phyloP scores from a whole-genome alignment of 2,888 invertebrate genomes.

The Amphipyra tragopoginis region DNA sequence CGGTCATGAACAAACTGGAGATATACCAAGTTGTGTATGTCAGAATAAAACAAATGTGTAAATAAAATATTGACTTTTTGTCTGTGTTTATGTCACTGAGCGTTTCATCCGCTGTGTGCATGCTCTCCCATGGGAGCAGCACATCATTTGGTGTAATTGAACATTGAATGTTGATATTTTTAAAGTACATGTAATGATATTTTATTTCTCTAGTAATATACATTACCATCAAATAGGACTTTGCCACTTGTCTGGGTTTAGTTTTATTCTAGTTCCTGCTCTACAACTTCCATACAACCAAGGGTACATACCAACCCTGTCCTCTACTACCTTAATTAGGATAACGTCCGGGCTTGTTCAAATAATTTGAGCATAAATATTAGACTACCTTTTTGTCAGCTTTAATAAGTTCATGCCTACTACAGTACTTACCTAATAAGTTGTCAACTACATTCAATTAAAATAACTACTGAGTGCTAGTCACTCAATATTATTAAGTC shows the following conservation, averaged over 20 bases:
- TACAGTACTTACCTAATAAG: too few species aligned
- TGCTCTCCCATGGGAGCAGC: conserved; percentile 12
- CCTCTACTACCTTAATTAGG: not conserved
- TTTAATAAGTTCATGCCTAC: too few species aligned
- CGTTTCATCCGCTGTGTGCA: conserved; percentile 26
- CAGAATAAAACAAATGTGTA: conserved; percentile 86
- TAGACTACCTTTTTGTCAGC: too few species aligned
- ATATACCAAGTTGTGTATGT: conserved; percentile 86
- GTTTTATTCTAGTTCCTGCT: conserved; percentile 44
- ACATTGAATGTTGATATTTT: conserved; percentile 23
- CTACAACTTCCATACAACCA: not conserved
- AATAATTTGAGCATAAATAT: too few species aligned
- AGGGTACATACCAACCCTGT: not conserved
- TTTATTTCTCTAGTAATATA: conserved; percentile 33
- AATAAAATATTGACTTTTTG: conserved; percentile 87
- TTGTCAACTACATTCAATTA: too few species aligned
- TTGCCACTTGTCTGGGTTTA: conserved; percentile 54
- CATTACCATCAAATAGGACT: conserved; percentile 41
- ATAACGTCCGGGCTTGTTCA: not conserved
- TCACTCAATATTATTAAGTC: too few species aligned
- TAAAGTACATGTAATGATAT: conserved; percentile 33
- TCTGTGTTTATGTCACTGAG: conserved; percentile 69
- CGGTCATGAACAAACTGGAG: conserved; percentile 88
- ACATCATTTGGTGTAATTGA: conserved; percentile 14
- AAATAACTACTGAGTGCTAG: too few species aligned